Evolutionary conservation across 2,113 vertebrate genomes (phyloP), one percentile per base, ranked within the genome.

Genomic region (Dolichallabes microphthalmus): DNA sequence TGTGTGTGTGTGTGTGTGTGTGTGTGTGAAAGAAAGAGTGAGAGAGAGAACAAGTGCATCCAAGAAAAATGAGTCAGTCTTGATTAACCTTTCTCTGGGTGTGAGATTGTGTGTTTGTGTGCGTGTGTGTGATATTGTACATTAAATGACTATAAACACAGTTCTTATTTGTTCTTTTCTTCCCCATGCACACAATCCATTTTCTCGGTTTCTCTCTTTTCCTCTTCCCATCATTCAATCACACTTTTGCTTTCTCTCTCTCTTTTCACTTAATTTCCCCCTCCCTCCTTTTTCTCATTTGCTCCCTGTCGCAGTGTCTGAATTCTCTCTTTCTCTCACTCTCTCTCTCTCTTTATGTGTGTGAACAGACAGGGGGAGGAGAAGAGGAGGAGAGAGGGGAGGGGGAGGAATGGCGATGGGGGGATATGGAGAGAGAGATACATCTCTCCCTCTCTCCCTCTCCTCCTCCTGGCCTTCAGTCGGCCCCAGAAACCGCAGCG

Each of bases 401-500:
- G 90, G 94, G 94, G 93, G 94, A 91, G 91, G 87, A 92, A 93
- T 93, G 93, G 93, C 93, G 90, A 94, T 94, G 94, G 94, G 93
- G 94, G 94, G 93, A 93, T 94, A 93, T 90, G 91, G 93, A 92
- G 93, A 94, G 93, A 93, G 92, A 92, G 93, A 94, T 92, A 90
- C 88, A 71, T 87, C 89, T 87, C 87, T 92, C 92, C 91, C 92
- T 92, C 92, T 95, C 93, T 93, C 94, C 93, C 95, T 95, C 93
- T 95, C 95, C 94, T 95, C 95, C 95, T 94, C 92, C 94, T 96
- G 96, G 96, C 96, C 96, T 90, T 97, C 96, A 92, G 93, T 96
- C 95, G 96, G 96, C 93, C 96, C 96, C 93, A 95, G 95, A 95
- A 96, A 96, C 94, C 95, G 96, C 94, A 97, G 97, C 94, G 96